A percentile compares a stretch with the other conserved stretches of the same genome.
Conservation (phyloP, 2,797 vertebrate species). For the Carcharodon carcharias region DNA sequence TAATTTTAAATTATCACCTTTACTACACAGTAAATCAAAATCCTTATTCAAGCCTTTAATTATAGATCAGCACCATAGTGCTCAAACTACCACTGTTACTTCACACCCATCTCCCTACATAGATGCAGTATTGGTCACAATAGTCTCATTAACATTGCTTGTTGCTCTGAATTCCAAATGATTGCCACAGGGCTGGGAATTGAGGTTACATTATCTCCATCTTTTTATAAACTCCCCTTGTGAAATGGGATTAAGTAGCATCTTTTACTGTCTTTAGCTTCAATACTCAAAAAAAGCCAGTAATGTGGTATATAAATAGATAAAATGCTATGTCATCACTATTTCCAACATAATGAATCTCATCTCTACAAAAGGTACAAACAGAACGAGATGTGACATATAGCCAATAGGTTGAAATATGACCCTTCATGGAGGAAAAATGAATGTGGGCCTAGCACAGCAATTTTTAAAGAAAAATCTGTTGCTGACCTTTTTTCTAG, state of each 20-base stretch:
- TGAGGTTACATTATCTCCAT: not conserved
- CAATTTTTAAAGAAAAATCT: not conserved
- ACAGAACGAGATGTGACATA: constrained; percentile 27
- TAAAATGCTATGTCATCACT: constrained; percentile 6
- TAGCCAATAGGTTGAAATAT: constrained; percentile 33
- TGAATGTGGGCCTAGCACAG: constrained; percentile 17
- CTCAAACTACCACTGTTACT: not conserved
- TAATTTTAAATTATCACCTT: not conserved
- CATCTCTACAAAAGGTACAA: not conserved
- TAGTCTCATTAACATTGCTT: constrained; percentile 6
- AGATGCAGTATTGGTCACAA: not conserved
- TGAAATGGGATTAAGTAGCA: not conserved
- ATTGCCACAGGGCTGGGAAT: not conserved
- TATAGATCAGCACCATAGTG: too few relatives aligned
- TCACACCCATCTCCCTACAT: not conserved
- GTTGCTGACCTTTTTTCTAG: not conserved
- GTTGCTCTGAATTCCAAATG: not conserved
- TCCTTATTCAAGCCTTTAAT: not conserved
- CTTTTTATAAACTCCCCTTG: not conserved
- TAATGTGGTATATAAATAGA: constrained; percentile 5
- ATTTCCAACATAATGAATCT: constrained; percentile 31
- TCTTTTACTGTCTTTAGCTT: not conserved
- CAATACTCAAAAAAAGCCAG: not conserved
- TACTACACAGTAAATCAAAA: not conserved
- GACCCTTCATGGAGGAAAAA: constrained; percentile 25